A percentile compares a stretch with the other conserved stretches of the same genome.
phyloP scores from a whole-genome alignment of 2,888 invertebrate species.

The Limenitis camilla region DNA sequence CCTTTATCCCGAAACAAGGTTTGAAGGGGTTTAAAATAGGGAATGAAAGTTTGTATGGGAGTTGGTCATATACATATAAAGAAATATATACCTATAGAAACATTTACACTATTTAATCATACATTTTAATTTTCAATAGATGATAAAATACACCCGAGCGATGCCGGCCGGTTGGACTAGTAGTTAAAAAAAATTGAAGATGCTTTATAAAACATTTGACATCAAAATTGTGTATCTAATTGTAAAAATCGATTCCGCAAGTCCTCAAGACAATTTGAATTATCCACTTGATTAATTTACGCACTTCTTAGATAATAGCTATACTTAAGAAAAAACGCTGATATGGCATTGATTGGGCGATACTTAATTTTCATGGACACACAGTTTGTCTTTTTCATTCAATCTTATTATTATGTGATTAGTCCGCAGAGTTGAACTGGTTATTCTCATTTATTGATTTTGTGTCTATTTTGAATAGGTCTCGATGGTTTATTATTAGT shows the following conservation, averaged over 20 bases:
- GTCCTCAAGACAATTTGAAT: constrained; percentile 35
- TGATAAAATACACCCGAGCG: constrained; percentile 29
- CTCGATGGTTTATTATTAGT: no score
- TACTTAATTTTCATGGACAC: constrained; percentile 21
- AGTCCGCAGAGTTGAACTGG: no score
- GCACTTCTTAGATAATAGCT: constrained; percentile 26
- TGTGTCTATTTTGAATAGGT: no score
- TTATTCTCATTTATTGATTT: no score
- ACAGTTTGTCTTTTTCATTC: constrained; percentile 21
- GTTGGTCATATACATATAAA: background rate
- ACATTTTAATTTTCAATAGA: constrained; percentile 12
- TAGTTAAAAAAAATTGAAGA: no score
- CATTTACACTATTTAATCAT: background rate
- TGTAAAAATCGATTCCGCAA: constrained; percentile 7
- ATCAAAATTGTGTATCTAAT: no score
- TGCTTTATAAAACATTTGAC: no score
- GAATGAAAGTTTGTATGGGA: background rate
- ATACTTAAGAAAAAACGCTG: constrained; percentile 26
- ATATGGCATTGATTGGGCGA: constrained; percentile 7
- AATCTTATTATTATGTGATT: no score
- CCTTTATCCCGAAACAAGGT: no score
- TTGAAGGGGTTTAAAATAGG: no score
- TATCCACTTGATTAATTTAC: constrained; percentile 45
- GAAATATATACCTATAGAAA: background rate
- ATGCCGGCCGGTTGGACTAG: constrained; percentile 15